Evolutionary conservation across 2,888 invertebrate genomes (phyloP), one percentile per base, ranked within the genome.

Genomic region (Nomada goodeniana): DNA sequence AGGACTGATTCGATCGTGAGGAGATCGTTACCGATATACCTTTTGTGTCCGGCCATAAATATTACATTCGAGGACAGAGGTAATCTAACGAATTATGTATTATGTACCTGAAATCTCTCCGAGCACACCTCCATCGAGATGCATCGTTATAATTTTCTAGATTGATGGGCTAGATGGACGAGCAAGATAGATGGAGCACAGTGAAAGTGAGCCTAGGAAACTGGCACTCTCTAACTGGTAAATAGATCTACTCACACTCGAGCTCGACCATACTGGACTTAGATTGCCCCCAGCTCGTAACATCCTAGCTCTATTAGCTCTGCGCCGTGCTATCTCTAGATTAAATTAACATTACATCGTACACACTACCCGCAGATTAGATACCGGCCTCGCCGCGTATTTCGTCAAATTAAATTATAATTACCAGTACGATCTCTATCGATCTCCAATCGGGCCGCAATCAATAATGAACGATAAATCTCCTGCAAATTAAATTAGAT

Each of bases 91-190:
- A 71, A 71, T 60, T 50, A 60, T 52, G 36, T 36, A 71, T 50
- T 50, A 60, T 50, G 42, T 29, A 55, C 59, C 47, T 70, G 50
- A 59, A 71, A 60, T 60, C 60, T 50, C 60, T 50, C 9, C 60
- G 11, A 15, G 70, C 60, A 50, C 60, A 29, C 60, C 50, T 36
- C 60, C 60, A 36, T 71, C 50, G 15, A 29, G 36, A 60, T 15
- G 20, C 47, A 71, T 71, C 70, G 29, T 71, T 71, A 71, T 52
- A 71, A 61, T 71, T 71, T 71, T 13, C 70, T 4, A 71, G 70
- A 71, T 71, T 71, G 60, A 71, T 71, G 36, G 70, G 20, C 70
- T 20, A 71, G 70, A 71, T 71, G 50, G 70, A 23, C 50, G 70
- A 71, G 50, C 70, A 71, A 71, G 70, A 71, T 61, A 11, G 60